Percentiles rank a stretch among this genome's conserved stretches.
phyloP scores from a whole-genome alignment of 2,797 vertebrate species.

The Bovichtus variegatus region DNA sequence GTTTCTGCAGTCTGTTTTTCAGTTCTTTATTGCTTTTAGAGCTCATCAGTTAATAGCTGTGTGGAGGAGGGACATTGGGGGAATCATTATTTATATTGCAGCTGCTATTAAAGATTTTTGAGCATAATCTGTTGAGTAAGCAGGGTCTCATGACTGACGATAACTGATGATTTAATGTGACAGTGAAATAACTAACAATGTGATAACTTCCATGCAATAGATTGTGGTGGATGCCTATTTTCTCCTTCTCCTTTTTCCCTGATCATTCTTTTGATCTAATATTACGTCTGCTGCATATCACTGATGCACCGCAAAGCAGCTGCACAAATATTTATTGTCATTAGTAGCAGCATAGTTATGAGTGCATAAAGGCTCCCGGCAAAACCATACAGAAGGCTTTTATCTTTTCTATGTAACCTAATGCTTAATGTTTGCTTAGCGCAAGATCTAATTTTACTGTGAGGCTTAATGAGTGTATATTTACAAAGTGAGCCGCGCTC shows the following conservation, averaged over 20 bases:
- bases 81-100: conserved; percentile 37
- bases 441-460: conserved; percentile 47
- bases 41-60: conserved; percentile 32
- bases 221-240: background rate
- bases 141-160: conserved; percentile 1
- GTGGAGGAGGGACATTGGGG: conserved; percentile 9
- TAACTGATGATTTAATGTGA: conserved; percentile 25
- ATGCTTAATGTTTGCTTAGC: conserved; percentile 51
- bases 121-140: conserved; percentile 33
- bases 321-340: conserved; percentile 52
- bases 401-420: conserved; percentile 52
- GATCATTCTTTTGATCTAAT: conserved; percentile 22
- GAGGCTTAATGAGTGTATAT: conserved; percentile 46
- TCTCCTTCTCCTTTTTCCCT: conserved; percentile 13
- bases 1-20: conserved; percentile 10
- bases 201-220: background rate
- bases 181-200: conserved; percentile 7
- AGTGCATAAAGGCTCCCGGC: conserved; percentile 41
- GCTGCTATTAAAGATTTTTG: conserved; percentile 35
- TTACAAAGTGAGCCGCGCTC: conserved; percentile 23
- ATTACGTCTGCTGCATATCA: conserved; percentile 24
- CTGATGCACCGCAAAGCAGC: conserved; percentile 38
- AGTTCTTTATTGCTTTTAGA: conserved; percentile 20
- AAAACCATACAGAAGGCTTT: conserved; percentile 45
- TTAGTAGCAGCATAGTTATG: conserved; percentile 36